A percentile compares a stretch with the other conserved stretches of the same genome.
These are phyloP conservation scores for Catostomus latipinnis DNA, from an alignment of 2,797 vertebrate genomes.

Conservation along the genomic window DNA sequence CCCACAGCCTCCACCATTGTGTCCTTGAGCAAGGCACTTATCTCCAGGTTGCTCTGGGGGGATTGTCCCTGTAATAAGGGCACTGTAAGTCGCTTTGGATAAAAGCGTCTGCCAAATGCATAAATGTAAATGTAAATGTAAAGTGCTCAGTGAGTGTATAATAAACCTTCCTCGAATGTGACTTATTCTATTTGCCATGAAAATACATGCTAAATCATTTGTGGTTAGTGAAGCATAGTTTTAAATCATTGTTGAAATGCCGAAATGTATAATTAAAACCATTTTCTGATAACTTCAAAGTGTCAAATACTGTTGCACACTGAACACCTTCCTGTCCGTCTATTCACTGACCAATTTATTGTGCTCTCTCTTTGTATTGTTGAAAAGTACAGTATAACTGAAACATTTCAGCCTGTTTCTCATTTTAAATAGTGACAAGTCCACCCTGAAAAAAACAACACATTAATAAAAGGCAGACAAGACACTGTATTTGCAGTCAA, in stretches of 20 bases:
- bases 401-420: background rate
- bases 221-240: background rate
- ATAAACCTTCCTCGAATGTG: no score
- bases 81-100: no score
- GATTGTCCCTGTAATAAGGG: no score
- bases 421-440: no score
- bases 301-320: constrained; percentile 36
- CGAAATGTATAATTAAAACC: background rate
- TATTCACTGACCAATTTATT: constrained; percentile 1
- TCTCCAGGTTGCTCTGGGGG: no score
- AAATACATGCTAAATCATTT: background rate
- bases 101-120: no score
- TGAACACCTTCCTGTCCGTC: background rate
- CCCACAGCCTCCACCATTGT: no score
- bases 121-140: no score
- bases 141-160: no score
- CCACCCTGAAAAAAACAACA: background rate
- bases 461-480: background rate
- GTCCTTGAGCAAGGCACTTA: no score
- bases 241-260: background rate
- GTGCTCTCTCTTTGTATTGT: background rate
- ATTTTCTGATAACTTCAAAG: constrained; percentile 62
- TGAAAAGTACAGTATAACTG: background rate
- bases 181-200: no score
- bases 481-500: background rate